Evolutionary conservation across 2,888 invertebrate genomes (phyloP).

Genomic region (Drosophila mimica): DNA sequence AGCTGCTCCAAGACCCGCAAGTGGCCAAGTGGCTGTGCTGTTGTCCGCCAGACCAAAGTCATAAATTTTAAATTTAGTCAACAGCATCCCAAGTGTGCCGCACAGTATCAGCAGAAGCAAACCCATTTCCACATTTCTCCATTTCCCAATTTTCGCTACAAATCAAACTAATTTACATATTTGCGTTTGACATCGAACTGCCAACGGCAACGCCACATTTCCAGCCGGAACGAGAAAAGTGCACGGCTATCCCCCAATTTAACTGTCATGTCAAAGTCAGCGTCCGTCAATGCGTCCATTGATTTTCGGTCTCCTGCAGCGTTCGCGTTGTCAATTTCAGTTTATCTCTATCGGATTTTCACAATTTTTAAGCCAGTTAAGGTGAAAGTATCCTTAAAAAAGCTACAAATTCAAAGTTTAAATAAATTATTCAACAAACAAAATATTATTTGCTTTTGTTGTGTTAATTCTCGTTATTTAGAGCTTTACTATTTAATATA

Average conservation of each 20-base stretch:
- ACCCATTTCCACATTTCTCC: not conserved
- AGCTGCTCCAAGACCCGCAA: constrained; percentile 45
- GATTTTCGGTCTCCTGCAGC: constrained; percentile 20
- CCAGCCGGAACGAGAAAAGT: not conserved
- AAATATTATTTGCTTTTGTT: too few relatives aligned
- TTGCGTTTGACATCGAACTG: constrained; percentile 19
- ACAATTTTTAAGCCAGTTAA: not conserved
- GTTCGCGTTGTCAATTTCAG: constrained; percentile 20
- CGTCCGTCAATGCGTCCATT: constrained; percentile 52
- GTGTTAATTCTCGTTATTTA: not conserved
- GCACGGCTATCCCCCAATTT: constrained; percentile 63
- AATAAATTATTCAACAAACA: not conserved
- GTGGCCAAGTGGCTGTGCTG: constrained; percentile 16
- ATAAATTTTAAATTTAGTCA: constrained; percentile 75
- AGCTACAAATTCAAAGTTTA: too few relatives aligned
- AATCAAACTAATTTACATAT: constrained; percentile 74
- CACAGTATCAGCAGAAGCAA: not conserved
- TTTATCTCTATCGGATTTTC: constrained; percentile 2
- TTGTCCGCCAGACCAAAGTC: constrained; percentile 50
- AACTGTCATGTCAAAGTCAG: constrained; percentile 77
- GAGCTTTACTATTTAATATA: not conserved
- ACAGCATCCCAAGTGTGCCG: constrained; percentile 27
- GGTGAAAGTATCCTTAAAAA: not conserved
- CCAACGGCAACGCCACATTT: not conserved
- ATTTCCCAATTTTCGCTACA: constrained; percentile 9